Evolutionary conservation across 2,888 invertebrate species (phyloP), one percentile per base, ranked within the genome.

Genomic region (Drosophila putrida): DNA sequence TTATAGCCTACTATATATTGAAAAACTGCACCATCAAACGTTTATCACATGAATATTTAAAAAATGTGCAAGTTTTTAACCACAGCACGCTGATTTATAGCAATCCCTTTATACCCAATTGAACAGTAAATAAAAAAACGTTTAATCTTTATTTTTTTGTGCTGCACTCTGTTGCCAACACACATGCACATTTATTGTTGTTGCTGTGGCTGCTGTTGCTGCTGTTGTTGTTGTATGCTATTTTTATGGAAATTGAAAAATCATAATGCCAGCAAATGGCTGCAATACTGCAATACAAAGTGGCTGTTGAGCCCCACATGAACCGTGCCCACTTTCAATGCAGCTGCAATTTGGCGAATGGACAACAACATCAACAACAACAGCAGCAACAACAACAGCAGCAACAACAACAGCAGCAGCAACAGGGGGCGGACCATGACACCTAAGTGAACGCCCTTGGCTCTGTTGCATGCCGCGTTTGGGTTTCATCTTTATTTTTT

Each of bases 171-270:
- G 35, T 28, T 49, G 35, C 20, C 53, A 15, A 36, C 49, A 44
- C 15, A 49, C 31, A 33, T 62, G 53, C 43, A 39, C 50, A 43
- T 60, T 66, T 51, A 46, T 70, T 62, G 50, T 31, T 55, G 72
- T 15, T 44, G 39, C 15, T 57, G 66, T 13, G 2, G 20, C 20
- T 20, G 20, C 1, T 20, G 20, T 3, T 20, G 3, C 31, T 51
- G 46, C 28, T 61, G 67, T 15, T 57, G 43, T 27, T 68, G 55
- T 13, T 61, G 55, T 33, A 41, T n/a, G 41, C 25, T 35, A 38
- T 64, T 73, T 79, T 64, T 57, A 67, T 73, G 71, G 47, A 62
- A 77, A 77, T 80, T 71, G 71, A 71, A 80, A 77, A 74, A 69
- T 69, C 66, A 64, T 71, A 75, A 75, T 78, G 75, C 71, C 76